phyloP scores from a whole-genome alignment of 2,888 invertebrate species.

The Ditylenchus weischeri region DNA sequence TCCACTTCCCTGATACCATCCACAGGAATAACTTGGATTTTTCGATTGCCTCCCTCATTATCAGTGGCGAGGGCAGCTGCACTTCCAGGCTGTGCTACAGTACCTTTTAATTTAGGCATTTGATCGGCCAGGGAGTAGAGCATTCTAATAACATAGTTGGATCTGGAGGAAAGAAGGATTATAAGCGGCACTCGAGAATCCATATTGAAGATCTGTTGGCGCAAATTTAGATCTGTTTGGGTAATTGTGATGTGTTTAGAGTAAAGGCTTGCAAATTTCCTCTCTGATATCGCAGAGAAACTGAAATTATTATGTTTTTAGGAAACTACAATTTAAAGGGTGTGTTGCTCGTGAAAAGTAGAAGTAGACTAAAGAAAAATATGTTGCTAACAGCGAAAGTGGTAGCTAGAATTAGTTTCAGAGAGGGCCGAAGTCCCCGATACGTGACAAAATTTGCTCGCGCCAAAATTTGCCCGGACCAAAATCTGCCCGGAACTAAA shows the following conservation, averaged over 20 bases:
- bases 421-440: too few species aligned
- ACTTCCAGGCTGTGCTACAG: background rate
- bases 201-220: constrained; percentile 24
- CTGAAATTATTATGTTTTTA: constrained; percentile 17
- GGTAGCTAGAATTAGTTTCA: too few species aligned
- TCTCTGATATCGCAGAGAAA: constrained; percentile 18
- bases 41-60: constrained; percentile 5
- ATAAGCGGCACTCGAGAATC: constrained; percentile 31
- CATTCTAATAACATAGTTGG: constrained; percentile 34
- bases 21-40: constrained; percentile 27
- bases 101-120: constrained; percentile 15
- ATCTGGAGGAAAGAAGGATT: constrained; percentile 25
- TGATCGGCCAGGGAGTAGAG: constrained; percentile 31
- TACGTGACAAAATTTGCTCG: too few species aligned
- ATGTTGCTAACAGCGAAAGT: background rate
- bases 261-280: constrained; percentile 11
- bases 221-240: constrained; percentile 30
- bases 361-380: background rate
- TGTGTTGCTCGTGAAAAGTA: too few species aligned
- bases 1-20: constrained; percentile 26
- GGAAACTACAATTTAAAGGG: too few species aligned
- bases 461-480: too few species aligned
- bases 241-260: constrained; percentile 16
- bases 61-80: constrained; percentile 3
- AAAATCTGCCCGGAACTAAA: too few species aligned